These are phyloP conservation scores for Petrocephalus sullivani DNA, from an alignment of 2,797 vertebrate species.

Conservation along the genomic window DNA sequence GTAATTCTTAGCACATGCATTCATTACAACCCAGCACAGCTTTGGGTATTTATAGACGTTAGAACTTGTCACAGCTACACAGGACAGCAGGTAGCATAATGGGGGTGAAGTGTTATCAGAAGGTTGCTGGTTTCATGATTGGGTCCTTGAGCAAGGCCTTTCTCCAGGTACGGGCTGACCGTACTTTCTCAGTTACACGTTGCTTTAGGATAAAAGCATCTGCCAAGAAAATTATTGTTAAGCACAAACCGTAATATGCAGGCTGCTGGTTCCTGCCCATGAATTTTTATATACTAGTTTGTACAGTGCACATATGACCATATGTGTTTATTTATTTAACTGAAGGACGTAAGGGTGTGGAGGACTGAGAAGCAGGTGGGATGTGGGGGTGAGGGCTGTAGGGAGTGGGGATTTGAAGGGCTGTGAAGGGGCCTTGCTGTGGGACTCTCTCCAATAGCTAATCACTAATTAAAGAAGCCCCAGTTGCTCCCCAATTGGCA, in stretches of 20 bases:
- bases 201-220: not conserved
- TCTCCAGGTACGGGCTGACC: not conserved
- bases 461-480: constrained; percentile 12
- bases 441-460: not conserved
- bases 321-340: not conserved
- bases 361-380: not conserved
- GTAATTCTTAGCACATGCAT: not conserved
- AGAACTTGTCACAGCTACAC: not conserved
- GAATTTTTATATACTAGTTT: not conserved
- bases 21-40: not conserved
- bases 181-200: not conserved
- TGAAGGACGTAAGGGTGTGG: not conserved
- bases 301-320: not conserved
- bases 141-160: not conserved
- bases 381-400: not conserved
- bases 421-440: not conserved
- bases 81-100: not conserved
- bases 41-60: not conserved
- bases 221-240: not conserved
- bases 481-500: not conserved
- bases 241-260: not conserved
- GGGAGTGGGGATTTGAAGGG: not conserved
- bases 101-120: not conserved
- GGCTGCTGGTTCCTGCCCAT: not conserved
- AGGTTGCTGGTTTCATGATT: not conserved